Percentiles rank a stretch among this genome's conserved stretches.
Evolutionary conservation across 2,797 vertebrate genomes (phyloP).

Genomic region (Arrhamphus sclerolepis): DNA sequence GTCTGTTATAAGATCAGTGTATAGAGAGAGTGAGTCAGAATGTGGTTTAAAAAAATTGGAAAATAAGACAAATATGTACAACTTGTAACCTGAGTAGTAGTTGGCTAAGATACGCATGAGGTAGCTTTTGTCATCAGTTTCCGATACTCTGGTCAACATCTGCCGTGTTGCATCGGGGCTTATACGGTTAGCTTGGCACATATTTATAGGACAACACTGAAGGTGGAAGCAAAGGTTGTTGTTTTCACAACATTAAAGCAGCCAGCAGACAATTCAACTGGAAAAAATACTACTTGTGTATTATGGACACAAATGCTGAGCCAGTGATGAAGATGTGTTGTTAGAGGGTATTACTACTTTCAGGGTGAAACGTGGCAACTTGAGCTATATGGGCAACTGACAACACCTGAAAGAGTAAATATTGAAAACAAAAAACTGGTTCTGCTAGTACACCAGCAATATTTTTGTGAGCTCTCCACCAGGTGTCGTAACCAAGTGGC

Average conservation of each 20-base stretch:
- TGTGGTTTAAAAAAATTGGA: too few relatives aligned
- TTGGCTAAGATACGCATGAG: not conserved
- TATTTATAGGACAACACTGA: slow-evolving; percentile 52
- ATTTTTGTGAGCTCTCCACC: too few relatives aligned
- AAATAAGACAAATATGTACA: too few relatives aligned
- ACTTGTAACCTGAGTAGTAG: not conserved
- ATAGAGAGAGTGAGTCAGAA: too few relatives aligned
- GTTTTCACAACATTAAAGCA: slow-evolving; percentile 36
- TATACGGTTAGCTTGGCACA: not conserved
- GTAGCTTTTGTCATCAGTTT: not conserved
- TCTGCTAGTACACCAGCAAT: too few relatives aligned
- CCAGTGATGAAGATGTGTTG: slow-evolving; percentile 18
- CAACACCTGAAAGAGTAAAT: slow-evolving; percentile 28
- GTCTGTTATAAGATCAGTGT: too few relatives aligned
- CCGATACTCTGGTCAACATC: not conserved
- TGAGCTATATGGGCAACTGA: slow-evolving; percentile 31
- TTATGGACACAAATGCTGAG: slow-evolving; percentile 61
- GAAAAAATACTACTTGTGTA: slow-evolving; percentile 30
- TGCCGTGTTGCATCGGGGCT: slow-evolving; percentile 17
- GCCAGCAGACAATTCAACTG: slow-evolving; percentile 26
- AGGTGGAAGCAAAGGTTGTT: slow-evolving; percentile 44
- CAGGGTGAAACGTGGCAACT: slow-evolving; percentile 26
- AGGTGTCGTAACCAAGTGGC: too few relatives aligned
- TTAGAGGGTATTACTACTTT: slow-evolving; percentile 5
- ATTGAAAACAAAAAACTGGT: slow-evolving; percentile 4